Conservation (phyloP, 2,113 vertebrate species). For the Corapipo altera region DNA sequence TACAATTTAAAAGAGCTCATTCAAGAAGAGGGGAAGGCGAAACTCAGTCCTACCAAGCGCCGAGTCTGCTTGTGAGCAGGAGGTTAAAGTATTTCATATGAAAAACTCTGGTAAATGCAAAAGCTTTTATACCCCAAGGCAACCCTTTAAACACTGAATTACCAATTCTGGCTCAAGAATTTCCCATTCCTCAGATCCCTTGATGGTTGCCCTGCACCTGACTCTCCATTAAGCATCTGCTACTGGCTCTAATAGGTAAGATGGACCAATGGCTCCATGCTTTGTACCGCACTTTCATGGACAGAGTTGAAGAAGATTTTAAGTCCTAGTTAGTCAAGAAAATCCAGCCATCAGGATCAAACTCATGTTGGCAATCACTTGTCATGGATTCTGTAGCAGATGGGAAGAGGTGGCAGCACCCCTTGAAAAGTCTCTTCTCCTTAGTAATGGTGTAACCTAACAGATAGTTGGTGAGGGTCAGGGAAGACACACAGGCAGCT, state of each 20-base stretch:
- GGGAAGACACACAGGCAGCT: neutral
- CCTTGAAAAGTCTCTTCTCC: neutral
- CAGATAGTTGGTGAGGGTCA: neutral
- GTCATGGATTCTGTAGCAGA: neutral
- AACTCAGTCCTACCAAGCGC: neutral
- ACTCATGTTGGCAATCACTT: neutral
- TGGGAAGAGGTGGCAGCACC: neutral
- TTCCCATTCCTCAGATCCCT: neutral
- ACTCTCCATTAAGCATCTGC: neutral
- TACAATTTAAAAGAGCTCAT: neutral
- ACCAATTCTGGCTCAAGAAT: neutral
- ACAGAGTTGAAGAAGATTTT: neutral
- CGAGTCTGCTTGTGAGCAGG: neutral
- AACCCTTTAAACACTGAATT: neutral
- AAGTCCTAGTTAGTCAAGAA: neutral
- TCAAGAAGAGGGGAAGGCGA: neutral
- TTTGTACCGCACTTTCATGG: neutral
- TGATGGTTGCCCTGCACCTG: neutral
- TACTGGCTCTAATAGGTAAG: neutral
- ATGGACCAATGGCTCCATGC: neutral
- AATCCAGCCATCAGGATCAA: neutral
- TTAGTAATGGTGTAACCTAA: neutral
- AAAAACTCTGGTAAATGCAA: slow-evolving; percentile 8
- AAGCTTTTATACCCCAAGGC: neutral
- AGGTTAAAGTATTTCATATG: neutral